Conservation (phyloP, 2,113 vertebrate species). For the Arizona elegans region DNA sequence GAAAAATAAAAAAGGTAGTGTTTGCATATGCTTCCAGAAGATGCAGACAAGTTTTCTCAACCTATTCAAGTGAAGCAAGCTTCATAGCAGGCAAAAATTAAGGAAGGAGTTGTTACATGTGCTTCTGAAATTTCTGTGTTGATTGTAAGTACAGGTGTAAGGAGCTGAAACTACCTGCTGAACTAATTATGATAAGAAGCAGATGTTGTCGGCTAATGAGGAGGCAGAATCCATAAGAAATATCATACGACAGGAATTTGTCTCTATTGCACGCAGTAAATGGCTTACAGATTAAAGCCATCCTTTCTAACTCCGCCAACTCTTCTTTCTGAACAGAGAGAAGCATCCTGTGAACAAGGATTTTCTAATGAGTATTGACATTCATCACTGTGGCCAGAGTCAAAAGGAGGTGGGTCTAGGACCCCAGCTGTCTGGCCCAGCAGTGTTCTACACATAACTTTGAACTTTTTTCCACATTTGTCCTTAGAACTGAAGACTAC, state of each 20-base stretch:
- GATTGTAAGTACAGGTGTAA: constrained; percentile 72
- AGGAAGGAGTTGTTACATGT: constrained; percentile 54
- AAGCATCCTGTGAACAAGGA: constrained; percentile 11
- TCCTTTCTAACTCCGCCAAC: not conserved
- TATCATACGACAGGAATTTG: constrained; percentile 32
- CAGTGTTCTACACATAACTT: not conserved
- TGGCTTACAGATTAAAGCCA: constrained; percentile 17
- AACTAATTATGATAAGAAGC: constrained; percentile 77
- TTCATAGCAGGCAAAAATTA: constrained; percentile 39
- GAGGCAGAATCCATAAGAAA: constrained; percentile 49
- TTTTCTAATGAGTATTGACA: not conserved
- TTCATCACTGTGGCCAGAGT: not conserved
- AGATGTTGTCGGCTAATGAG: constrained; percentile 79
- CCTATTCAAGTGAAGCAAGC: constrained; percentile 67
- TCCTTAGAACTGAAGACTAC: not conserved
- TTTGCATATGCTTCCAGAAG: not conserved
- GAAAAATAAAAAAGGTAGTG: not conserved
- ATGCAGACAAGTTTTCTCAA: constrained; percentile 62
- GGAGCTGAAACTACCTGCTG: constrained; percentile 69
- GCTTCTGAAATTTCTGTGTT: constrained; percentile 69
- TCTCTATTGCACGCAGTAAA: constrained; percentile 17
- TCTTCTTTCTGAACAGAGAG: not conserved
- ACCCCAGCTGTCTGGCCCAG: not conserved
- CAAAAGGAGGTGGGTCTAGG: not conserved
- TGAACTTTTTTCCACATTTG: not conserved